These are phyloP conservation scores for Tiliacea aurago DNA, from an alignment of 2,888 invertebrate genomes.

Conservation along the genomic window DNA sequence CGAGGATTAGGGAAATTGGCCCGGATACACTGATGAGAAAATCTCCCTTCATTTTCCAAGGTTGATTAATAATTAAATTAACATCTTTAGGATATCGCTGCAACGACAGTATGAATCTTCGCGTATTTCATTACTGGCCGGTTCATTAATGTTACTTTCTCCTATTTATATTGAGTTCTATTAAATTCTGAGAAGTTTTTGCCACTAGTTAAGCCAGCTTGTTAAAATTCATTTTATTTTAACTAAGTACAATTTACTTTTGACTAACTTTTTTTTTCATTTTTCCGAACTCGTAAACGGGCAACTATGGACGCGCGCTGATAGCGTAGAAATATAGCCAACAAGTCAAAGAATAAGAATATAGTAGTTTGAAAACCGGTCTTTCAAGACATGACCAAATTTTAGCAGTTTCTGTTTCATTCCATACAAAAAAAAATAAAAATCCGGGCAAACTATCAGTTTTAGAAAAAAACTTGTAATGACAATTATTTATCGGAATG, in stretches of 20 bases:
- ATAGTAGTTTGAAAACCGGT: too few relatives aligned
- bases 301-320: too few relatives aligned
- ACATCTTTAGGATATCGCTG: constrained; percentile 31
- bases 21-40: constrained; percentile 73
- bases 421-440: too few relatives aligned
- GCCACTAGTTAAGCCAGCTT: not conserved
- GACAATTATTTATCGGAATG: too few relatives aligned
- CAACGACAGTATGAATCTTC: constrained; percentile 5
- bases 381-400: too few relatives aligned
- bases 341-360: too few relatives aligned
- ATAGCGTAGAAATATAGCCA: too few relatives aligned
- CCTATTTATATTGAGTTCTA: not conserved
- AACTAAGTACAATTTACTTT: not conserved
- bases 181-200: not conserved
- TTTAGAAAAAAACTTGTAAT: too few relatives aligned
- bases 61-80: constrained; percentile 64
- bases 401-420: too few relatives aligned
- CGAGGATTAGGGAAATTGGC: constrained; percentile 77
- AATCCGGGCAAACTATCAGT: too few relatives aligned
- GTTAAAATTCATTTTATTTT: not conserved
- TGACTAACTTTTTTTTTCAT: too few relatives aligned
- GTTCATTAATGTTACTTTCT: not conserved
- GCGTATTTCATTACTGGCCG: constrained; percentile 8
- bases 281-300: too few relatives aligned
- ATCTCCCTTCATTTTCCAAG: constrained; percentile 66